These are phyloP conservation scores for Blera fallax DNA, from an alignment of 2,888 invertebrate genomes.

Conservation along the genomic window DNA sequence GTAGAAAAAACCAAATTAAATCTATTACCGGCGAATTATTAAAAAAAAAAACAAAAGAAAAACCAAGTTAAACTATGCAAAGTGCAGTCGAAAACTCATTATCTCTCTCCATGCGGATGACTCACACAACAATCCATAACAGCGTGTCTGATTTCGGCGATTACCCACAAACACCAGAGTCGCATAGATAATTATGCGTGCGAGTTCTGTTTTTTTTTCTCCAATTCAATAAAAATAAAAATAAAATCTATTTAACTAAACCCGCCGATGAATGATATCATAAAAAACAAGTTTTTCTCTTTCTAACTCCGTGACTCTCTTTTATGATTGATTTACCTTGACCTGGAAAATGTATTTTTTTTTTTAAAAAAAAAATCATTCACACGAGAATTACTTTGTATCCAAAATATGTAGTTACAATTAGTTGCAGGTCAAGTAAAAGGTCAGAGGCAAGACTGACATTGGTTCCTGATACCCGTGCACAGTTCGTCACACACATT, in stretches of 20 bases:
- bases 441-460: background rate
- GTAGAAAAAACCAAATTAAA: no score
- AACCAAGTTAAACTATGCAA: background rate
- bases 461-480: background rate
- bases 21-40: background rate
- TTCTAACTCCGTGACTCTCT: conserved; percentile 33
- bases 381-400: conserved; percentile 10
- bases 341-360: conserved; percentile 43
- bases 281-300: conserved; percentile 47
- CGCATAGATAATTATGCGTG: conserved; percentile 32
- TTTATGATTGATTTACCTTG: conserved; percentile 58
- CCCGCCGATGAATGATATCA: conserved; percentile 35
- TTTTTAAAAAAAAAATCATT: background rate
- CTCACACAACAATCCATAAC: background rate
- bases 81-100: background rate
- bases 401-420: conserved; percentile 20
- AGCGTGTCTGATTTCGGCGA: background rate
- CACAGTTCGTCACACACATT: background rate
- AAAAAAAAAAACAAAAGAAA: background rate
- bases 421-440: conserved; percentile 52
- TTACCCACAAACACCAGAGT: background rate
- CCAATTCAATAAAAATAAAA: conserved; percentile 21
- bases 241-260: conserved; percentile 3
- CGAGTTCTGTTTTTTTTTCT: no score
- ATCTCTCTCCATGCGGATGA: background rate